Percentiles rank a stretch among this genome's conserved stretches.
Evolutionary conservation across 2,797 vertebrate genomes (phyloP).

Genomic region (Orestias chungarensis): DNA sequence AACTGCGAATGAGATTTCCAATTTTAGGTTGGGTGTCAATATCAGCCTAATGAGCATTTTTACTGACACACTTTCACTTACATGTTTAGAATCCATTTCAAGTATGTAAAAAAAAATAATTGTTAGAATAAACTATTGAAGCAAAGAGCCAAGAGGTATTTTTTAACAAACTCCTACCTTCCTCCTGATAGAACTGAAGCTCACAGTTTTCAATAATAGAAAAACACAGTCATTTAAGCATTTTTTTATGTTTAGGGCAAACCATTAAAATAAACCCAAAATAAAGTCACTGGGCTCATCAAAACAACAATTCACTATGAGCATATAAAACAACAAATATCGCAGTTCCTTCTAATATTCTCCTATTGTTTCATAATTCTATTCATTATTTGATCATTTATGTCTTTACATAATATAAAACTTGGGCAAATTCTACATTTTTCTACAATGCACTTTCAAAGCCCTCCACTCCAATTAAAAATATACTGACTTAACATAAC

Average conservation of each 20-base stretch:
- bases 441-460: background rate
- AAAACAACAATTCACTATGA: background rate
- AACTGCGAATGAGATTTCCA: background rate
- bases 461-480: background rate
- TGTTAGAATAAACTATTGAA: background rate
- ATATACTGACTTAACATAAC: too few relatives aligned
- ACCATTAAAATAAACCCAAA: background rate
- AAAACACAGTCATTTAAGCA: too few relatives aligned
- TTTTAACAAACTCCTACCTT: background rate
- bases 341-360: background rate
- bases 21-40: background rate
- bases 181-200: background rate
- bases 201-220: too few relatives aligned
- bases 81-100: background rate
- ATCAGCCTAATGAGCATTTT: background rate
- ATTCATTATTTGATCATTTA: too few relatives aligned
- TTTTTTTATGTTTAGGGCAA: background rate
- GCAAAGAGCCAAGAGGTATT: background rate
- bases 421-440: background rate
- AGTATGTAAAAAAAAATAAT: background rate
- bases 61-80: background rate
- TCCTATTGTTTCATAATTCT: too few relatives aligned
- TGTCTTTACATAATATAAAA: background rate
- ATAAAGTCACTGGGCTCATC: background rate
- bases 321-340: background rate